Conservation (phyloP, 1,140 invertebrate genomes). For the Magallana gigas region DNA sequence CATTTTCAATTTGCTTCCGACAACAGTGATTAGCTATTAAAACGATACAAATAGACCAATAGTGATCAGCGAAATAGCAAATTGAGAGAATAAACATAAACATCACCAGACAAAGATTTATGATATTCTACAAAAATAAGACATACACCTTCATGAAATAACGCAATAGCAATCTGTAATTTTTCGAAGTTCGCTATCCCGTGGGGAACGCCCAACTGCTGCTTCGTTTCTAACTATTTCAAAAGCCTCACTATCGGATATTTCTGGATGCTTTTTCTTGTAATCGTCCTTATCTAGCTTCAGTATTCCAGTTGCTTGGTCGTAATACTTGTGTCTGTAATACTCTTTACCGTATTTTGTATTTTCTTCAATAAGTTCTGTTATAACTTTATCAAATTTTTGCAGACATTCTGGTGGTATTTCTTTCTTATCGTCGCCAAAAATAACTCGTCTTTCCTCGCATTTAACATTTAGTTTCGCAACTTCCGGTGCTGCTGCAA, state of each 20-base stretch:
- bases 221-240: neutral
- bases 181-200: neutral
- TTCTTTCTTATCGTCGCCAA: conserved; percentile 21
- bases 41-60: too few relatives aligned
- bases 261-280: neutral
- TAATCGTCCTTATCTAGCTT: neutral
- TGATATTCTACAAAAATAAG: too few relatives aligned
- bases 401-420: neutral
- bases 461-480: neutral
- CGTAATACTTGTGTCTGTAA: conserved; percentile 9
- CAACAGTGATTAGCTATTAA: too few relatives aligned
- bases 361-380: neutral
- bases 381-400: neutral
- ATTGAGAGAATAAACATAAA: too few relatives aligned
- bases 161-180: neutral
- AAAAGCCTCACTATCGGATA: neutral
- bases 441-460: neutral
- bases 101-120: too few relatives aligned
- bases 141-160: too few relatives aligned
- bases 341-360: neutral
- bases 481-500: neutral
- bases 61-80: too few relatives aligned
- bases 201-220: neutral
- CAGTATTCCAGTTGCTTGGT: neutral
- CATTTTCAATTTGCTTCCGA: too few relatives aligned